A percentile compares a stretch with the other conserved stretches of the same genome.
These are phyloP conservation scores for Zaprionus capensis DNA, from an alignment of 1,140 invertebrate genomes.

Conservation along the genomic window DNA sequence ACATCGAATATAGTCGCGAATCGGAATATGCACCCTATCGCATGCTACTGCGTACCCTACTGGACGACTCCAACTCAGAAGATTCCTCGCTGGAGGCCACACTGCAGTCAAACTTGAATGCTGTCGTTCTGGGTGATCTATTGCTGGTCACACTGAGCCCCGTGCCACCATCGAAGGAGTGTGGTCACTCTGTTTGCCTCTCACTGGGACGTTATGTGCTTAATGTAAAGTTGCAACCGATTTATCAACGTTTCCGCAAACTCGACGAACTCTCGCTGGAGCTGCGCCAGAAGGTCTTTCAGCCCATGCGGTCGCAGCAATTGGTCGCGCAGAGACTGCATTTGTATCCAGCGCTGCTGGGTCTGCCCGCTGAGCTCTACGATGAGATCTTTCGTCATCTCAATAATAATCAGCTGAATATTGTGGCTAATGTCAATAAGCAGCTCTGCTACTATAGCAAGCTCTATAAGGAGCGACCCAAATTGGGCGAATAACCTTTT, in stretches of 20 bases:
- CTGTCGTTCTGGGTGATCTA: constrained; percentile 61
- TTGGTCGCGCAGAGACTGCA: constrained; percentile 38
- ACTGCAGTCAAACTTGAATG: constrained; percentile 48
- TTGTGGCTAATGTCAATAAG: constrained; percentile 66
- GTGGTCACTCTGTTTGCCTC: constrained; percentile 60
- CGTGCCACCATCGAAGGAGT: constrained; percentile 19
- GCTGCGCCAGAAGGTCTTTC: constrained; percentile 69
- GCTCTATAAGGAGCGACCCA: constrained; percentile 11
- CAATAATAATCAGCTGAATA: constrained; percentile 53
- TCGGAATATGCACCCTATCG: constrained; percentile 37
- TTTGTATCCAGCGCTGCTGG: constrained; percentile 57
- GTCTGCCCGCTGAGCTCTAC: constrained; percentile 63
- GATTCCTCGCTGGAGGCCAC: constrained; percentile 11
- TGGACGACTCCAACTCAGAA: constrained; percentile 7
- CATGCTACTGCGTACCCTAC: constrained; percentile 53
- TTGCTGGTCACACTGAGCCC: constrained; percentile 68
- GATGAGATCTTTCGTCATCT: constrained; percentile 64
- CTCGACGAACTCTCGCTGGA: constrained; percentile 59
- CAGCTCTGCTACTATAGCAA: constrained; percentile 41
- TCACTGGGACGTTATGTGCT: constrained; percentile 70
- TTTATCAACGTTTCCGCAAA: constrained; percentile 63
- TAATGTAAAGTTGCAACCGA: constrained; percentile 49
- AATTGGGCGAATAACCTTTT: not conserved
- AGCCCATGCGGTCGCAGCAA: constrained; percentile 68
- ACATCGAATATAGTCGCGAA: not conserved